Conservation (phyloP, 2,888 invertebrate genomes). For the Chrysolina oricalcia region DNA sequence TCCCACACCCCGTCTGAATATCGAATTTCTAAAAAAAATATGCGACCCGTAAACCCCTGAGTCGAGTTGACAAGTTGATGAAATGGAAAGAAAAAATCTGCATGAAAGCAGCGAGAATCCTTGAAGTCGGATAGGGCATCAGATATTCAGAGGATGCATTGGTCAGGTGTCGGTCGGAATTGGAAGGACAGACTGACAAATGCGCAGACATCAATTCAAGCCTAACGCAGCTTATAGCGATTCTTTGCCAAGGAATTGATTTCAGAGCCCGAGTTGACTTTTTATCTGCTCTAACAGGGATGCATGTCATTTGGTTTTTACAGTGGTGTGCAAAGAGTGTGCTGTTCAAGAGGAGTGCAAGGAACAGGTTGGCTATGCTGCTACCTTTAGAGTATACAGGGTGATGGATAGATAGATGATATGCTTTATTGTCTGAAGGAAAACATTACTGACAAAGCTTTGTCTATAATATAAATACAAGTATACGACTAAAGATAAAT, state of each 20-base stretch:
- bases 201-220: slow-evolving; percentile 66
- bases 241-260: slow-evolving; percentile 61
- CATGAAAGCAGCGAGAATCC: slow-evolving; percentile 12
- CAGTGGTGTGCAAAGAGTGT: not conserved
- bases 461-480: too few species aligned
- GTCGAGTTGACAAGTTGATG: slow-evolving; percentile 32
- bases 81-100: slow-evolving; percentile 24
- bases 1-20: slow-evolving; percentile 18
- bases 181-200: slow-evolving; percentile 60
- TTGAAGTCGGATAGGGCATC: slow-evolving; percentile 4
- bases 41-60: not conserved
- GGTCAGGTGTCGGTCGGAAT: slow-evolving; percentile 62
- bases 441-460: too few species aligned
- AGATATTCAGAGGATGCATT: slow-evolving; percentile 26
- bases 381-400: too few species aligned
- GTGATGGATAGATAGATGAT: too few species aligned
- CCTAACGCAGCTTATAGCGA: slow-evolving; percentile 60
- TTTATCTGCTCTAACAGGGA: slow-evolving; percentile 30
- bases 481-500: too few species aligned
- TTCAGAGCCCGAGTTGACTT: slow-evolving; percentile 38
- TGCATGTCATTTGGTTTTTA: not conserved
- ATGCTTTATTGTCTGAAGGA: too few species aligned
- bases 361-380: not conserved
- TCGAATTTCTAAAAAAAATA: slow-evolving; percentile 27
- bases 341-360: not conserved